phyloP scores from a whole-genome alignment of 1,140 invertebrate genomes.

The Drosophila bocqueti region DNA sequence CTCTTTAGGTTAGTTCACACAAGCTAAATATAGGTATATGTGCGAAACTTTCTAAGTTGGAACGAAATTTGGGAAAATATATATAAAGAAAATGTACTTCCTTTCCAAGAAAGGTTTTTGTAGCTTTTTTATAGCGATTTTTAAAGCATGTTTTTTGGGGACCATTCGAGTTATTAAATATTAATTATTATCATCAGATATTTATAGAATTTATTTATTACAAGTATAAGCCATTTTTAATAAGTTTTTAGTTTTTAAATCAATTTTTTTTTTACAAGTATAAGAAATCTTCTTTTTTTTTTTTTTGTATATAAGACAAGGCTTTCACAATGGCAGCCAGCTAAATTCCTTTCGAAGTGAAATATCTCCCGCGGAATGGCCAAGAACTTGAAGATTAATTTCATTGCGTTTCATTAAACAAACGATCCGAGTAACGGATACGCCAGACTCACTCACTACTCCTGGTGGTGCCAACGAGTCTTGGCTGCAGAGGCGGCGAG shows the following conservation, averaged over 20 bases:
- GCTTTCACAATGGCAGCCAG: not conserved
- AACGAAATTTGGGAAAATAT: not conserved
- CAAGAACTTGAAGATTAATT: conserved; percentile 35
- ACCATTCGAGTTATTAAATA: not conserved
- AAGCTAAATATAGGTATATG: conserved; percentile 3
- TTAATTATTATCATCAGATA: not conserved
- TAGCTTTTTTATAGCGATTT: not conserved
- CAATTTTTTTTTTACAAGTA: not conserved
- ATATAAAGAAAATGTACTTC: not conserved
- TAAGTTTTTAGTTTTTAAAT: not conserved
- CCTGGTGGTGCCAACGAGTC: conserved; percentile 47
- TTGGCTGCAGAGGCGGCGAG: conserved; percentile 13
- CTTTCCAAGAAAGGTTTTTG: not conserved
- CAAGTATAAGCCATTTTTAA: not conserved
- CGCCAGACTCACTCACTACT: conserved; percentile 21
- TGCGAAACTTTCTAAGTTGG: conserved; percentile 8
- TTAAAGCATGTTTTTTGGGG: not conserved
- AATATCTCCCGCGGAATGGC: conserved; percentile 6
- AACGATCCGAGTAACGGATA: conserved; percentile 48
- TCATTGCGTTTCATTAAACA: conserved; percentile 41
- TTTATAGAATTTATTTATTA: not conserved
- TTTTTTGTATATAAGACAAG: no score
- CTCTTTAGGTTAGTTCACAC: conserved; percentile 6
- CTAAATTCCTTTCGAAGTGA: conserved; percentile 10
- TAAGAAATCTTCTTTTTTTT: not conserved